Conservation (phyloP, 2,113 vertebrate genomes). For the Phyllostomus discolor region DNA sequence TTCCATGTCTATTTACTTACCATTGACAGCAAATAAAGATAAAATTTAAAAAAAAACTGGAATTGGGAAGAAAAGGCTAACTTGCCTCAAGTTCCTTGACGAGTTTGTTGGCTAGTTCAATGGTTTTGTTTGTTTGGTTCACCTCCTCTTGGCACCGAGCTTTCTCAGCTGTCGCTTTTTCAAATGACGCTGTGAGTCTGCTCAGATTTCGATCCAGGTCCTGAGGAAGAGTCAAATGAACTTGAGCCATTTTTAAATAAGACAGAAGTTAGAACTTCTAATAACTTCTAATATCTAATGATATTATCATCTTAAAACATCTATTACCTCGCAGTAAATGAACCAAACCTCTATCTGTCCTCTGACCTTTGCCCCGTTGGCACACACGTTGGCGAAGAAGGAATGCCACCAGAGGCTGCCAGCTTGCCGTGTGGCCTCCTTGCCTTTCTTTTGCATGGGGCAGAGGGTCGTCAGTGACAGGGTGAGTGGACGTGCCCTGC, state of each 20-base stretch:
- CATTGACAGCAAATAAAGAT: neutral
- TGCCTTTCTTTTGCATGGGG: neutral
- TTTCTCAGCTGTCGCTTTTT: conserved; percentile 84
- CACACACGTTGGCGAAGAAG: neutral
- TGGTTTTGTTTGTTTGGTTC: conserved; percentile 80
- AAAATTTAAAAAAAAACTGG: neutral
- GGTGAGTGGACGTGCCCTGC: neutral
- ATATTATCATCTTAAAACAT: neutral
- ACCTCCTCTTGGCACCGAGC: conserved; percentile 84
- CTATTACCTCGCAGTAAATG: neutral
- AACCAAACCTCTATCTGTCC: neutral
- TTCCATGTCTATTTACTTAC: neutral
- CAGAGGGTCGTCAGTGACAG: neutral
- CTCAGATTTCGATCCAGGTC: conserved; percentile 83
- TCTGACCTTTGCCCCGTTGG: neutral
- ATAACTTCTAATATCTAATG: no score
- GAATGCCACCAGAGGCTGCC: neutral
- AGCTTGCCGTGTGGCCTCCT: neutral
- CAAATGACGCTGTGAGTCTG: conserved; percentile 82
- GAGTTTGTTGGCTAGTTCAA: conserved; percentile 83
- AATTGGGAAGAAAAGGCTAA: conserved; percentile 22
- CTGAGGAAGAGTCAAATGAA: conserved; percentile 61
- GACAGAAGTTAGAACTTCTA: neutral
- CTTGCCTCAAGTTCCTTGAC: conserved; percentile 86
- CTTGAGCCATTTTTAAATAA: neutral